Percentiles rank a stretch among this genome's conserved stretches.
Evolutionary conservation across 2,888 invertebrate genomes (phyloP).

Genomic region (Dicyrtoma fusca): DNA sequence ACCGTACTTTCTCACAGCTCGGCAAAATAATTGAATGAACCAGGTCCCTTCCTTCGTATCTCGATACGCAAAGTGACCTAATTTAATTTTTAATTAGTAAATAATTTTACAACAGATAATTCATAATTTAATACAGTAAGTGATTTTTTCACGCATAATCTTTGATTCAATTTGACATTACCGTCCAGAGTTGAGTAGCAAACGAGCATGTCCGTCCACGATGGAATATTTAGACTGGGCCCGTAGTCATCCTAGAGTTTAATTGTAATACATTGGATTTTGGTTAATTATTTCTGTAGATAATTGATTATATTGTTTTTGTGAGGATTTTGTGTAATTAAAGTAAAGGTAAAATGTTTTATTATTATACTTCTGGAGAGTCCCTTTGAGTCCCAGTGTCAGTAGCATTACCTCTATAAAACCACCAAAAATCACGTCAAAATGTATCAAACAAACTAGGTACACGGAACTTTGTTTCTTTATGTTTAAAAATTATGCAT

Average conservation of each 20-base stretch:
- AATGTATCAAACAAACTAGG: too few relatives aligned
- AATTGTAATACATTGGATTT: not conserved
- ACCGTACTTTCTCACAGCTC: conserved; percentile 67
- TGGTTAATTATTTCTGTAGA: not conserved
- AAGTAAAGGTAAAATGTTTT: not conserved
- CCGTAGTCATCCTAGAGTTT: not conserved
- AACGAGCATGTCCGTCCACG: conserved; percentile 44
- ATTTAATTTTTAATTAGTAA: too few relatives aligned
- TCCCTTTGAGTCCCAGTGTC: conserved; percentile 10
- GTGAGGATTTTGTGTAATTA: not conserved
- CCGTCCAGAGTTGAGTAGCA: conserved; percentile 43
- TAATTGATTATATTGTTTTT: not conserved
- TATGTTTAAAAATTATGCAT: too few relatives aligned
- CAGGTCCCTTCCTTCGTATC: conserved; percentile 73
- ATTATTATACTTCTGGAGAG: not conserved
- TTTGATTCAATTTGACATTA: too few relatives aligned
- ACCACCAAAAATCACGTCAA: not conserved
- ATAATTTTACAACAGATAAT: too few relatives aligned
- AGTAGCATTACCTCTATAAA: conserved; percentile 21
- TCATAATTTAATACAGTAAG: too few relatives aligned
- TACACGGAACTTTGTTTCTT: too few relatives aligned
- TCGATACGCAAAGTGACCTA: too few relatives aligned
- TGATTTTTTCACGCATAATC: too few relatives aligned
- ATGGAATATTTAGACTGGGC: conserved; percentile 27
- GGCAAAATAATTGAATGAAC: conserved; percentile 72